Conservation (phyloP, 2,113 vertebrate species). For the Triplophysa tibetana region DNA sequence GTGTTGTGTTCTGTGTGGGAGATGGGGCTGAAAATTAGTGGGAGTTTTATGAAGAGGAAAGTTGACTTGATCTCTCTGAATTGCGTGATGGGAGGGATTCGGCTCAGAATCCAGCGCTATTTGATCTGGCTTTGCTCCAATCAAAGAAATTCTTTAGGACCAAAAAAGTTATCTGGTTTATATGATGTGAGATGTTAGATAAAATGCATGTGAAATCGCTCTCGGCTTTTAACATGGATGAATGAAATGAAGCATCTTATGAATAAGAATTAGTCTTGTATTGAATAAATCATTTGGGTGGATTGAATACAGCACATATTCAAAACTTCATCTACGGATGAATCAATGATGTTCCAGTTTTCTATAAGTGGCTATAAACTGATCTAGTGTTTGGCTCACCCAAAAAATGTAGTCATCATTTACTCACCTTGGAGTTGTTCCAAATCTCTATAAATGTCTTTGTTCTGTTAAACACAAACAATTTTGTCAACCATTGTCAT, state of each 20-base stretch:
- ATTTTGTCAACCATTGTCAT: no score
- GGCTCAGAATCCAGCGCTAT: not conserved
- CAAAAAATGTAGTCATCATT: no score
- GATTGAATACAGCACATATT: not conserved
- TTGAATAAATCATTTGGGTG: not conserved
- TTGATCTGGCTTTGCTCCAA: not conserved
- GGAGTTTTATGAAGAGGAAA: slow-evolving; percentile 10
- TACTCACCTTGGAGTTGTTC: no score
- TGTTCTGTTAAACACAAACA: no score
- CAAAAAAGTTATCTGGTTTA: no score
- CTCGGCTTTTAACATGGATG: not conserved
- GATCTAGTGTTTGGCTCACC: not conserved
- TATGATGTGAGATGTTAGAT: not conserved
- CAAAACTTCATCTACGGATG: not conserved
- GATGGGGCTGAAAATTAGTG: not conserved
- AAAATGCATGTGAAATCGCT: not conserved
- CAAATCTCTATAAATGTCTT: no score
- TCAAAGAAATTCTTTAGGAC: no score
- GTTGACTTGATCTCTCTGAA: slow-evolving; percentile 13
- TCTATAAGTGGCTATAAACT: not conserved
- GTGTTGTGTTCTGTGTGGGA: not conserved
- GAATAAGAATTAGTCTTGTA: no score
- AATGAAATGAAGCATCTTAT: no score
- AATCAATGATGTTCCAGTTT: not conserved
- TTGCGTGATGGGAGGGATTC: not conserved